Conservation (phyloP, 2,797 vertebrate species). For the Eulemur rubriventer region DNA sequence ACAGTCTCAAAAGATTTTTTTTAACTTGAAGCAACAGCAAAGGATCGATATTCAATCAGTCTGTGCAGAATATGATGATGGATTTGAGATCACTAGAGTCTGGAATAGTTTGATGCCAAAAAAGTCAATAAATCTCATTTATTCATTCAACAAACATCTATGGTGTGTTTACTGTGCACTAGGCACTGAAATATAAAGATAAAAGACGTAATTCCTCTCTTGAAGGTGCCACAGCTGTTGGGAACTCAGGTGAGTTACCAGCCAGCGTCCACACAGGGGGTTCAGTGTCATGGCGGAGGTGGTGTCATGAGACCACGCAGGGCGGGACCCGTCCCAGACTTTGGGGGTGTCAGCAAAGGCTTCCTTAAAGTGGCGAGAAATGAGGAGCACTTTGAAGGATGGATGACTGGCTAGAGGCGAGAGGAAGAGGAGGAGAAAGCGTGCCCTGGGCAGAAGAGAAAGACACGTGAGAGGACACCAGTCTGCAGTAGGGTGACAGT, state of each 20-base stretch:
- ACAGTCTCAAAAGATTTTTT: constrained; percentile 22
- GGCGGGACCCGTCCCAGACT: not conserved
- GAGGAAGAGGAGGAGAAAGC: not conserved
- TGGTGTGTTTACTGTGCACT: not conserved
- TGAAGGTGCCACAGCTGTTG: not conserved
- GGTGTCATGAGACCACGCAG: fast-evolving
- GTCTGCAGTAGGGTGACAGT: not conserved
- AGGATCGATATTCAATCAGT: constrained; percentile 49
- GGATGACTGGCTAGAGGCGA: not conserved
- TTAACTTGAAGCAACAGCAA: constrained; percentile 30
- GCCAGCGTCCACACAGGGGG: not conserved
- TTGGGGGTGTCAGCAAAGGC: not conserved
- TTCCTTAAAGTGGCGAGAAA: not conserved
- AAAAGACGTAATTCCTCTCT: not conserved
- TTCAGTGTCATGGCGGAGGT: not conserved
- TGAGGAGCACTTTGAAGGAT: not conserved
- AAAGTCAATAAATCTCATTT: constrained; percentile 55
- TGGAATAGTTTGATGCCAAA: constrained; percentile 18
- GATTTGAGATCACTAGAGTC: constrained; percentile 53
- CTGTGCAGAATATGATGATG: constrained; percentile 44
- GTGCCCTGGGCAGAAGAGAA: not conserved
- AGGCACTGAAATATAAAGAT: not conserved
- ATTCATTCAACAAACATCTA: constrained; percentile 53
- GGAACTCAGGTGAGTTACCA: not conserved
- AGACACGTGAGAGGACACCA: not conserved